Evolutionary conservation across 2,797 vertebrate species (phyloP).

Genomic region (Enteromius trimaculatus): DNA sequence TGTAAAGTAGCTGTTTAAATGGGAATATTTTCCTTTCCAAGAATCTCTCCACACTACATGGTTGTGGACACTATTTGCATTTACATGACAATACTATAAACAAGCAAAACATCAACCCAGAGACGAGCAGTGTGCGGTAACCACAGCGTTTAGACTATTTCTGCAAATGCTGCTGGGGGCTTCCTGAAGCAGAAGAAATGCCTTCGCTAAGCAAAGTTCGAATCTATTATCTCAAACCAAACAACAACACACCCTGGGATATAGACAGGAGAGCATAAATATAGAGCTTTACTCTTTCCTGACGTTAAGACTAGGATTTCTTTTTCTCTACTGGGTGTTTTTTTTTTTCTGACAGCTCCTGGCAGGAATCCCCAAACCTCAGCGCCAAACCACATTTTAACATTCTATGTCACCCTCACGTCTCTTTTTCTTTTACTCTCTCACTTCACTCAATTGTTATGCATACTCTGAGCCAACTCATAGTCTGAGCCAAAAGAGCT

Average conservation of each 20-base stretch:
- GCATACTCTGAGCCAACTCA: constrained; percentile 39
- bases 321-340: constrained; percentile 54
- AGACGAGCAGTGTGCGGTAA: constrained; percentile 50
- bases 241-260: constrained; percentile 64
- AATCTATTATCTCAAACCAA: constrained; percentile 66
- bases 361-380: constrained; percentile 62
- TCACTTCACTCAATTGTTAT: constrained; percentile 44
- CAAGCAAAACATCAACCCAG: constrained; percentile 37
- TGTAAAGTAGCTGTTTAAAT: not conserved
- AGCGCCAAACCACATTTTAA: constrained; percentile 56
- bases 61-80: constrained; percentile 36
- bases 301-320: constrained; percentile 42
- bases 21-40: not conserved
- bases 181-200: constrained; percentile 59
- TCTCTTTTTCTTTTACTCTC: constrained; percentile 37
- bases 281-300: constrained; percentile 59
- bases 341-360: constrained; percentile 63
- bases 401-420: constrained; percentile 51
- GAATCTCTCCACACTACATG: constrained; percentile 5
- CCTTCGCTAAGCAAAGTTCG: constrained; percentile 65
- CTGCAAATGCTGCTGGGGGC: constrained; percentile 61
- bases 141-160: constrained; percentile 55
- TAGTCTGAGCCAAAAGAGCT: constrained; percentile 35
- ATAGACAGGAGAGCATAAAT: constrained; percentile 69
- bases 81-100: constrained; percentile 62